Percentiles rank a stretch among this genome's conserved stretches.
Conservation (phyloP, 2,888 invertebrate genomes). For the Drosophila neonasuta region DNA sequence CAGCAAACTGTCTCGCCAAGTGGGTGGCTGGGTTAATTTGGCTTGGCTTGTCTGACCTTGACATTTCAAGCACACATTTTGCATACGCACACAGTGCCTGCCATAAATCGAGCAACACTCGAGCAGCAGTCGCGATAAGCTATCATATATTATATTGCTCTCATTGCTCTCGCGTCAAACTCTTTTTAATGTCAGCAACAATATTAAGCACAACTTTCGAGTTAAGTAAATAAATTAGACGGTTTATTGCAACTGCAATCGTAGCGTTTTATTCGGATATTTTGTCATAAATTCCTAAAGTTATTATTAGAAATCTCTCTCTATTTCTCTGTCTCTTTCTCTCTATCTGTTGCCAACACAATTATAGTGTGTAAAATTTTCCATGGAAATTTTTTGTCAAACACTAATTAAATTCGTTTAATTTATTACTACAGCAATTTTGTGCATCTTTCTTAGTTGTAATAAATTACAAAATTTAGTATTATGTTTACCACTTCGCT, state of each 20-base stretch:
- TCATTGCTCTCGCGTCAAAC: not conserved
- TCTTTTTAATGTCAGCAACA: not conserved
- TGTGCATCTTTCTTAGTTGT: not conserved
- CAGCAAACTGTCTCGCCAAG: constrained; percentile 7
- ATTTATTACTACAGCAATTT: not conserved
- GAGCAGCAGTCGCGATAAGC: constrained; percentile 1
- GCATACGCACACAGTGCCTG: constrained; percentile 19
- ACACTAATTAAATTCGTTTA: not conserved
- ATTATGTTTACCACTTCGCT: not conserved
- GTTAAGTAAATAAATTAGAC: not conserved
- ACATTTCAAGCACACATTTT: constrained; percentile 56
- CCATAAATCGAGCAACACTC: constrained; percentile 12
- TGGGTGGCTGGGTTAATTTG: constrained; percentile 13
- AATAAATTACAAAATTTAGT: not conserved
- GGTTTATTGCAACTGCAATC: not conserved
- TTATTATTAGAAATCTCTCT: not conserved
- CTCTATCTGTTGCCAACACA: not conserved
- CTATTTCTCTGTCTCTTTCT: not conserved
- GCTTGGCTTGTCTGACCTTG: constrained; percentile 43
- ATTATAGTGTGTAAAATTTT: not conserved
- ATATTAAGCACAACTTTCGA: not conserved
- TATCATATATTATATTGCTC: not conserved
- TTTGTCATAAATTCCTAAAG: not conserved
- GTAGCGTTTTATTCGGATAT: not conserved
- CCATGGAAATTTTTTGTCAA: not conserved